Base-by-base conservation (phyloP, 1,140 invertebrate species). In the Chrysopa pallens region DNA sequence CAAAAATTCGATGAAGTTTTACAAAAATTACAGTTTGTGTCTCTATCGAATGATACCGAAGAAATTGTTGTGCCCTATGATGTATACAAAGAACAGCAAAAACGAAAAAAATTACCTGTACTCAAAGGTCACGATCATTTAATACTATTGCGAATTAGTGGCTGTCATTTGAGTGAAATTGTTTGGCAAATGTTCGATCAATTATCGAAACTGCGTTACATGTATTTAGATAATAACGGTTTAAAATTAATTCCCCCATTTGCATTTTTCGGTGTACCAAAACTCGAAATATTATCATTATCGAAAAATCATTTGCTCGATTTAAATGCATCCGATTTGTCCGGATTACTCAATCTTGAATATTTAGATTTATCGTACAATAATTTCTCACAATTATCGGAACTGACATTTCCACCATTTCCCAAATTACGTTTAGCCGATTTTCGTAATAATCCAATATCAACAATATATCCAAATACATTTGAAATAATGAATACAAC, bases 401-500 rank as follows among this genome's bases (percentile, higher is more conserved):
- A 80, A 52, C 53, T 76, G 2, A 77, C 76, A 14, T 70, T 82
- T 44, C 77, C 78, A 6, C 76, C 76, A 3, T 70, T 82, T 51
- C 77, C 77, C 4, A 67, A 71, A 44, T 51, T 82, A 9, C 55
- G 63, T 46, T 52, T 59, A 6, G 66, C 73, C 1, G 71, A 81
- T 55, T 71, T 82, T 46, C 61, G 67, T 1, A 57, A 68, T 38
- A 82, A 82, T 59, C 78, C 77, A n/a, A 66, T 81, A 15, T 66
- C 67, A 45, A 60, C 67, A 4, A 66, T 82, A 46, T 74, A 76
- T 50, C 69, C 75, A n/a, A 76, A 74, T 33, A 76, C 76, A 8
- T 80, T 80, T 51, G 75, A 77, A 60, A 71, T 78, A 1, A 72
- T 80, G 70, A 80, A 80, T 54, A 66, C 65, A 33, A 80, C 78